Conservation (phyloP, 2,888 invertebrate genomes). For the Sesamia inferens region DNA sequence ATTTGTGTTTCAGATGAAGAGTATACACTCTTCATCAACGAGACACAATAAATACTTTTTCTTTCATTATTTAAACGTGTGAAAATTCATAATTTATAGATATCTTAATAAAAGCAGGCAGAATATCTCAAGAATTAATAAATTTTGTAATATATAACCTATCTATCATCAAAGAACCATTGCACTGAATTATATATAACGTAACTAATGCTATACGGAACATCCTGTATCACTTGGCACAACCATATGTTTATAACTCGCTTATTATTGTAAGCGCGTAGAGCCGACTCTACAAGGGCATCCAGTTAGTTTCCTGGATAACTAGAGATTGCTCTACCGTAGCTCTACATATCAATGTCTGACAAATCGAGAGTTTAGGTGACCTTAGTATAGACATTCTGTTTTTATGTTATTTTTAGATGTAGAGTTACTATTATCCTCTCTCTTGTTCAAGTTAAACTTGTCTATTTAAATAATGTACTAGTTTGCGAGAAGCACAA, state of each 20-base stretch:
- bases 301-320: slow-evolving; percentile 84
- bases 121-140: neutral
- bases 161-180: slow-evolving; percentile 1
- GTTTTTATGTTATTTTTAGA: slow-evolving; percentile 44
- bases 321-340: slow-evolving; percentile 71
- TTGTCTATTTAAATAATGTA: neutral
- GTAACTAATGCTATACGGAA: slow-evolving; percentile 50
- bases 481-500: neutral
- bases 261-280: slow-evolving; percentile 65
- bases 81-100: neutral
- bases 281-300: slow-evolving; percentile 80
- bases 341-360: slow-evolving; percentile 62
- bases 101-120: neutral
- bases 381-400: slow-evolving; percentile 48
- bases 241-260: slow-evolving; percentile 61
- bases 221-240: slow-evolving; percentile 55
- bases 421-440: slow-evolving; percentile 25
- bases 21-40: too few relatives aligned
- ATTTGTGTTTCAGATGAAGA: too few relatives aligned
- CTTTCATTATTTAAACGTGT: too few relatives aligned
- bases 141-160: neutral
- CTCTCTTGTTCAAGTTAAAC: slow-evolving; percentile 27
- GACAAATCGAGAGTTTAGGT: slow-evolving; percentile 56
- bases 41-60: too few relatives aligned
- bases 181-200: slow-evolving; percentile 15